A percentile compares a stretch with the other conserved stretches of the same genome.
phyloP scores from a whole-genome alignment of 2,113 vertebrate species.

The Crotalus helleri region DNA sequence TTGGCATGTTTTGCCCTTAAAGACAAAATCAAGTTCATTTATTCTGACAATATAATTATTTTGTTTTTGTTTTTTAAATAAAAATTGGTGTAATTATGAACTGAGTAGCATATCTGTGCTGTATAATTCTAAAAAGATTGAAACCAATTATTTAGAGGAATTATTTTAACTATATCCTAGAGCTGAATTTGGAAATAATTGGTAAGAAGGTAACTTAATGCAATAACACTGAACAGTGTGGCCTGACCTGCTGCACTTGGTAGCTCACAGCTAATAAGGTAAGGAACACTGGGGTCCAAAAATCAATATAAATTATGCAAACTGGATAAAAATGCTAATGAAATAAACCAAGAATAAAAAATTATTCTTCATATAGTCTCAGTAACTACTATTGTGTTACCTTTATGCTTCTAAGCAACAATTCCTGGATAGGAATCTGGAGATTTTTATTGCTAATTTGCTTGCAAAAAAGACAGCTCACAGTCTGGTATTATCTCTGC shows the following conservation, averaged over 20 bases:
- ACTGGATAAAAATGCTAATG: conserved; percentile 30
- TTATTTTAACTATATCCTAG: conserved; percentile 27
- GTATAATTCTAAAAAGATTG: conserved; percentile 31
- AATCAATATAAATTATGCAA: conserved; percentile 35
- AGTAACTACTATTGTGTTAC: conserved; percentile 5
- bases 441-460: conserved; percentile 17
- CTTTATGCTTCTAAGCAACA: conserved; percentile 11
- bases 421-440: neutral
- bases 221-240: conserved; percentile 11
- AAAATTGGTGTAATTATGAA: conserved; percentile 10
- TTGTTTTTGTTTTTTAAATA: neutral
- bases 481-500: conserved; percentile 12
- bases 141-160: conserved; percentile 36
- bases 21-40: conserved; percentile 23
- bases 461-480: conserved; percentile 19
- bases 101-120: conserved; percentile 14
- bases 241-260: conserved; percentile 14
- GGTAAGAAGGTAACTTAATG: conserved; percentile 26
- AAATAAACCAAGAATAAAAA: neutral
- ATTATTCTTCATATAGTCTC: neutral
- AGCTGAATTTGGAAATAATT: conserved; percentile 32
- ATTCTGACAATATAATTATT: conserved; percentile 31
- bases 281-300: conserved; percentile 20
- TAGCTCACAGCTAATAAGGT: conserved; percentile 24
- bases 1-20: neutral